Evolutionary conservation across 2,113 vertebrate genomes (phyloP), one percentile per base, ranked within the genome.

Genomic region (Apteryx owenii): DNA sequence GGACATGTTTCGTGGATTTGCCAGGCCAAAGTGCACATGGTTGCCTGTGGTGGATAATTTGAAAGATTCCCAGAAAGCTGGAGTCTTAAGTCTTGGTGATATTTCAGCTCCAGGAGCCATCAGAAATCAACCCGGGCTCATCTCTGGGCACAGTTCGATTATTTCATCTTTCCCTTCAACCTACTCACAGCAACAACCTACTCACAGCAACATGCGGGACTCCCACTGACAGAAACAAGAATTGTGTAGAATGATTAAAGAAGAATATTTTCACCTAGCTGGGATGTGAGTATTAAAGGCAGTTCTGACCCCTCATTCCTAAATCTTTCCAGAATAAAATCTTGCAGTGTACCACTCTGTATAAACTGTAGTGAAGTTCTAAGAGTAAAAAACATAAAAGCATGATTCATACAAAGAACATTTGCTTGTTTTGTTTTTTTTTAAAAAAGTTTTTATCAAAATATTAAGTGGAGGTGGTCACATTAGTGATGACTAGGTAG

Each of bases 1-100:
- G 48, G 29, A 68, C 42, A 38, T 0, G 0, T 42, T 44, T 69
- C 1, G 0, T 33, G 50, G 68, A 65, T 73, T 69, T 71, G 80
- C 14, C 4, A 26, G 18, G 51, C n/a, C 36, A 78, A 82, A 85
- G 56, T 14, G 1, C 65, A 56, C 46, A 26, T 40, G 33, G 31
- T 28, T 61, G 62, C 26, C 79, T 51, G 14, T 22, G n/a, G 54
- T 64, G 92, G 76, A 73, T 29, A 70, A 96, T 48, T 20, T n/a
- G 2, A 61, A 72, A 77, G 62, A 2, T 88, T 80, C 40, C n/a
- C 62, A 81, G 76, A 88, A 82, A 80, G 15, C 19, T 60, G 85
- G 40, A 83, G 64, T 38, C 8, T 60, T 29, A 46, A 54, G 81
- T 85, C 71, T 64, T 76, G 68, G 53, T 31, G 56, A 76, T 44